phyloP scores from a whole-genome alignment of 2,113 vertebrate genomes.

The Oreochromis aureus region DNA sequence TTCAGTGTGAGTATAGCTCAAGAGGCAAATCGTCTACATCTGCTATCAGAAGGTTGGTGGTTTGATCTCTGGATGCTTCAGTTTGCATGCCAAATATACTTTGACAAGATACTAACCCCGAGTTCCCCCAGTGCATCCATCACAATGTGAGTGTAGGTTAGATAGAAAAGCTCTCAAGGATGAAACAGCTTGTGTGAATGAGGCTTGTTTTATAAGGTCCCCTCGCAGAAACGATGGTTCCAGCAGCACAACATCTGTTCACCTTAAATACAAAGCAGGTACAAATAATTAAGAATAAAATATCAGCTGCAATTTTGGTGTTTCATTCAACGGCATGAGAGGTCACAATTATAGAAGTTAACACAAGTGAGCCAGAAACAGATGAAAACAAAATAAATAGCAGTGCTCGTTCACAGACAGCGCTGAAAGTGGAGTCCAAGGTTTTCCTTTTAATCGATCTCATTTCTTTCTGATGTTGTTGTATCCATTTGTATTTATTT shows the following conservation, averaged over 20 bases:
- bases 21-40: background rate
- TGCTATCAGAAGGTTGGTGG: background rate
- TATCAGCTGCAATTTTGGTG: background rate
- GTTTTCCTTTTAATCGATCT: background rate
- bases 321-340: background rate
- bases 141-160: background rate
- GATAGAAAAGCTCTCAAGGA: fast-evolving
- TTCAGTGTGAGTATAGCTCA: background rate
- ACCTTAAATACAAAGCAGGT: background rate
- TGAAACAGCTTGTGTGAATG: fast-evolving
- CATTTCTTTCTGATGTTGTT: background rate
- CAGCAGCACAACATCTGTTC: background rate
- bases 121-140: background rate
- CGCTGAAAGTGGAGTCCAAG: background rate
- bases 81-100: background rate
- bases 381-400: background rate
- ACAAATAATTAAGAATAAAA: background rate
- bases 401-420: background rate
- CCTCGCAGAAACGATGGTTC: fast-evolving
- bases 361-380: background rate
- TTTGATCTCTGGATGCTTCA: background rate
- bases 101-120: fast-evolving
- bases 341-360: fast-evolving
- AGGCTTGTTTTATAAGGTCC: background rate
- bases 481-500: background rate